These are phyloP conservation scores for Gadus chalcogrammus DNA, from an alignment of 2,113 vertebrate species.

Conservation along the genomic window DNA sequence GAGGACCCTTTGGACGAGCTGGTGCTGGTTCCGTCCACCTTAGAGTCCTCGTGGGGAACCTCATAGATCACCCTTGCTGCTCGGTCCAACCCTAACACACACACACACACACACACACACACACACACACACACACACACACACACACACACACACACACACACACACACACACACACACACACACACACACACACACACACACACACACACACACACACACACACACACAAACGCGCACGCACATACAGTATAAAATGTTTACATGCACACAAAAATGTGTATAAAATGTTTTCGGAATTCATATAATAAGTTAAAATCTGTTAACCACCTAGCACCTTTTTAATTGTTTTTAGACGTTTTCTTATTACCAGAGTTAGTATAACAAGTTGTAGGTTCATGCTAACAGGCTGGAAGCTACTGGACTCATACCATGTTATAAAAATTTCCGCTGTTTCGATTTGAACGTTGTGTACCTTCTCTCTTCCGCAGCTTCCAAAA, in stretches of 20 bases:
- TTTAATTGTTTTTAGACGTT: too few species aligned
- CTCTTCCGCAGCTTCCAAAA: conserved; percentile 23
- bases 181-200: not conserved
- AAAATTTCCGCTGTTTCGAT: too few species aligned
- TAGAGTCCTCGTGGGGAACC: conserved; percentile 49
- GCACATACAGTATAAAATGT: too few species aligned
- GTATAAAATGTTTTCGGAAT: too few species aligned
- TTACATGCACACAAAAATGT: too few species aligned
- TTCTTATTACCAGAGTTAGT: too few species aligned
- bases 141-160: not conserved
- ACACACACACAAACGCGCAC: not conserved
- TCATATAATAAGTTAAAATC: too few species aligned
- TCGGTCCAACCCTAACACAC: conserved; percentile 7
- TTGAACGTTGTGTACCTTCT: conserved; percentile 22
- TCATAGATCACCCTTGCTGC: conserved; percentile 57
- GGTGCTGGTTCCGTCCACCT: conserved; percentile 49
- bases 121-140: not conserved
- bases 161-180: conserved; percentile 16
- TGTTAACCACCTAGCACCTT: too few species aligned
- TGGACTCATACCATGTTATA: too few species aligned
- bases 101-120: conserved; percentile 12
- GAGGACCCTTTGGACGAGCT: conserved; percentile 50
- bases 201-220: not conserved
- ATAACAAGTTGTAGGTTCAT: too few species aligned
- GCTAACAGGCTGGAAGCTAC: too few species aligned